A percentile compares a stretch with the other conserved stretches of the same genome.
These are phyloP conservation scores for Parauchenoglanis ngamensis DNA, from an alignment of 2,797 vertebrate genomes.

Conservation along the genomic window DNA sequence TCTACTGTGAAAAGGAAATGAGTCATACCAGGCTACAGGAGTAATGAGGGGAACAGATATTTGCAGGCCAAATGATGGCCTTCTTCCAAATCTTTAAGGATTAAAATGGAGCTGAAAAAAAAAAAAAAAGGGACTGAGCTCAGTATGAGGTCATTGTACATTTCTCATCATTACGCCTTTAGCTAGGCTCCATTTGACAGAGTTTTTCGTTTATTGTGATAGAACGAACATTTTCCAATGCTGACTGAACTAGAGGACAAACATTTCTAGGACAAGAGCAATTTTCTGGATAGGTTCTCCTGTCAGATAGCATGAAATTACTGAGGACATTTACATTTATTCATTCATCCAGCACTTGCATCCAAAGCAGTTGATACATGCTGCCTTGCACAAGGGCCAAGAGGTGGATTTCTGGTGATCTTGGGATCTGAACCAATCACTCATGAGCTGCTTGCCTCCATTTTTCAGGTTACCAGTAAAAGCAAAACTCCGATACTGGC, in stretches of 20 bases:
- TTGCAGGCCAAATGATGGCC: conserved; percentile 14
- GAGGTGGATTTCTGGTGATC: not conserved
- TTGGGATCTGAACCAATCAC: too few relatives aligned
- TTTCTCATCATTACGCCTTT: not conserved
- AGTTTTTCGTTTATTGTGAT: not conserved
- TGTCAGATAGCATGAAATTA: not conserved
- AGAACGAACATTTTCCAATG: not conserved
- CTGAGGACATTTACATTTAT: not conserved
- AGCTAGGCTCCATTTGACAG: not conserved
- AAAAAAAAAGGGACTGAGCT: not conserved
- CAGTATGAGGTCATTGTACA: not conserved
- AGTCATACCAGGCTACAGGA: conserved; percentile 23
- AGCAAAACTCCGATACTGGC: not conserved
- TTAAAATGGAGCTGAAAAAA: not conserved
- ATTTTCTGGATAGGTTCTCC: not conserved
- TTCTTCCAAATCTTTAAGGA: conserved; percentile 11
- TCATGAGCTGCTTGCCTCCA: too few relatives aligned
- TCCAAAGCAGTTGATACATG: not conserved
- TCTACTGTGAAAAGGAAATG: not conserved
- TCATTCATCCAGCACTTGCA: not conserved
- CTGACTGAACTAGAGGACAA: not conserved
- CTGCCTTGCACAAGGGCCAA: not conserved
- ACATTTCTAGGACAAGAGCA: not conserved
- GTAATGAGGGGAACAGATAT: not conserved
- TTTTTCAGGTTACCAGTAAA: conserved; percentile 8